Conservation (phyloP, 2,888 invertebrate species). For the Harpagoxenus sublaevis region DNA sequence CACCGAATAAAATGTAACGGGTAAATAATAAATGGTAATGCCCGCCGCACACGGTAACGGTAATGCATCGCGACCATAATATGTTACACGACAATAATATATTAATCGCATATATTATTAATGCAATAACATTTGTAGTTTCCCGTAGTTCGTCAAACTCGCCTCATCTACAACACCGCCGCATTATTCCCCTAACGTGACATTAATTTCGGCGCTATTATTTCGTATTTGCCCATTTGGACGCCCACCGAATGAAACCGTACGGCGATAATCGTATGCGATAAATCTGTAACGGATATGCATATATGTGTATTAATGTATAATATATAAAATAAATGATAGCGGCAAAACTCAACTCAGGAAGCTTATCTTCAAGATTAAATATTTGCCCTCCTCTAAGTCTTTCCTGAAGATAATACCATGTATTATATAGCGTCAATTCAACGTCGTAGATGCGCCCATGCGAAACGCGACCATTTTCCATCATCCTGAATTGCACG, state of each 20-base stretch:
- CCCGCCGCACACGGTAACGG: neutral
- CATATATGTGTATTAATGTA: no score
- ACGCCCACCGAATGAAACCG: neutral
- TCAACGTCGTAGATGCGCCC: neutral
- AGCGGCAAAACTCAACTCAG: no score
- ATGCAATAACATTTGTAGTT: conserved; percentile 44
- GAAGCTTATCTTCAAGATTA: no score
- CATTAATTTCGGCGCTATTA: conserved; percentile 38
- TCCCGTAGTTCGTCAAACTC: conserved; percentile 36
- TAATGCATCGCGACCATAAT: conserved; percentile 27
- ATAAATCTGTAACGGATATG: neutral
- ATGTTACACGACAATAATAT: conserved; percentile 33
- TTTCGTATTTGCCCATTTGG: conserved; percentile 6
- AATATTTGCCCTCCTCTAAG: neutral
- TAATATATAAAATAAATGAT: neutral
- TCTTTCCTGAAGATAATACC: conserved; percentile 7
- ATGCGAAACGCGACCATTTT: conserved; percentile 22
- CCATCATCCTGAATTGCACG: conserved; percentile 6
- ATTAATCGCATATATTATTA: conserved; percentile 46
- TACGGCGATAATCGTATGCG: neutral
- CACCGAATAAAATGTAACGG: conserved; percentile 50
- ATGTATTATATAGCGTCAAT: neutral
- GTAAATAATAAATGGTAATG: conserved; percentile 54
- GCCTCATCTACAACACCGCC: conserved; percentile 2
- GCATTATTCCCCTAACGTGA: conserved; percentile 39